Base-by-base conservation (phyloP, 1,140 invertebrate species). In the Pentalonia nigronervosa region DNA sequence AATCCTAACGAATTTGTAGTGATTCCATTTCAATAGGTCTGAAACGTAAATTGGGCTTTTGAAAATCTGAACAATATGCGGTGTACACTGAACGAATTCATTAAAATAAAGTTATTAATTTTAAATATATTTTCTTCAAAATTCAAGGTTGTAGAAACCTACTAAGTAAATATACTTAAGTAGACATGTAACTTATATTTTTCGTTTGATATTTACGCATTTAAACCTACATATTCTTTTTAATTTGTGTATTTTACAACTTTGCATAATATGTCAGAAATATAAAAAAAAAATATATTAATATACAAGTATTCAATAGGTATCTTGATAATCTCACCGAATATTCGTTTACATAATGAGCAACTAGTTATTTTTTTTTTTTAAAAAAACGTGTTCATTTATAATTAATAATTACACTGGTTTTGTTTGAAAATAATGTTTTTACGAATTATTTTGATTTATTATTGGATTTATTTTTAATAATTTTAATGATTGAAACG, bases 61-160 rank as follows among this genome's bases (percentile, higher is more conserved):
- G 30, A 87, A n/a, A 87, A 48, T 87, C 25, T 45, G 14, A 86
- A 87, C 17, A 48, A n/a, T 20, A 30, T 87, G 6, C 20, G 47
- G 30, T 8, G 48, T 2, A 34, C n/a, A 48, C 14, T 50, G 4
- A 47, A 87, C 30, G n/a, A 87, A 48, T 87, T 87, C 20, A n/a
- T 48, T n/a, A 30, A 48, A 87, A 48, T 84, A 81, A n/a, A n/a
- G 30, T 48, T 87, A 34, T 48, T 25, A 87, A 7, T 34, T 48
- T 34, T 48, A 87, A 87, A 87, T n/a, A 87, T 87, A 48, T 48
- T 87, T 48, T n/a, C 86, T 87, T n/a, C 0, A 20, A 34, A 87
- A 87, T 87, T 87, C 86, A 87, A 87, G 86, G 86, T 48, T 87
- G 34, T 87, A n/a, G 17, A 87, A 87, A 48, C 45, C 86, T 48